These are phyloP conservation scores for Gordius sp. DNA, from an alignment of 2,888 invertebrate species.

Conservation along the genomic window DNA sequence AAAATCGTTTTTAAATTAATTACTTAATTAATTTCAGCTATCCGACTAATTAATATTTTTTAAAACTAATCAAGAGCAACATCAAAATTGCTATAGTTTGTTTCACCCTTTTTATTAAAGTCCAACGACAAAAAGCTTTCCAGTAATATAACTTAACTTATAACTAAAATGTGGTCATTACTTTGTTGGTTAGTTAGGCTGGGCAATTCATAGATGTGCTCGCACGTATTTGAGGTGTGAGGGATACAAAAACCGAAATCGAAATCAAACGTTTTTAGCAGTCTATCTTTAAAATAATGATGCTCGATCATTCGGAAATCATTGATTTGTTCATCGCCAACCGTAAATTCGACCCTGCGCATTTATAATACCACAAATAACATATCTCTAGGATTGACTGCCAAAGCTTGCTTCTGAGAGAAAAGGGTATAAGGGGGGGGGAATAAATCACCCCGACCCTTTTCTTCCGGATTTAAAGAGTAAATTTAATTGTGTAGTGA, in stretches of 20 bases:
- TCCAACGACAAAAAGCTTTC: too few relatives aligned
- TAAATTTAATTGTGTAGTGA: too few relatives aligned
- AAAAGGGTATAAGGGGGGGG: too few relatives aligned
- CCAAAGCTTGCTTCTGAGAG: too few relatives aligned
- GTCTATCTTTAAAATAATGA: constrained; percentile 69
- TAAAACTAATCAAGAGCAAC: neutral
- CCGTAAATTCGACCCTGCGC: constrained; percentile 84
- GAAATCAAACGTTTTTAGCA: constrained; percentile 90
- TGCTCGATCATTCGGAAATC: constrained; percentile 94
- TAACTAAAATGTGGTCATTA: constrained; percentile 32
- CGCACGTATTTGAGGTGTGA: constrained; percentile 80
- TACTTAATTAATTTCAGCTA: too few relatives aligned
- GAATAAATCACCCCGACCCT: too few relatives aligned
- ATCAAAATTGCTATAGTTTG: neutral
- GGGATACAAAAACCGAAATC: constrained; percentile 98
- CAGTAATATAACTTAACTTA: constrained; percentile 22
- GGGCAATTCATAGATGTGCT: constrained; percentile 96
- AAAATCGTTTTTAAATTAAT: too few relatives aligned
- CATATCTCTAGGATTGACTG: too few relatives aligned
- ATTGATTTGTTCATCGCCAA: constrained; percentile 60
- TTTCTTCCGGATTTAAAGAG: too few relatives aligned
- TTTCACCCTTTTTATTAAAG: neutral
- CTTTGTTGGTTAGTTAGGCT: constrained; percentile 54
- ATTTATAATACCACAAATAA: too few relatives aligned
- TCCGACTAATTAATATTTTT: too few relatives aligned